A percentile compares a stretch with the other conserved stretches of the same genome.
phyloP scores from a whole-genome alignment of 2,888 invertebrate genomes.

The Lepas anatifera region DNA sequence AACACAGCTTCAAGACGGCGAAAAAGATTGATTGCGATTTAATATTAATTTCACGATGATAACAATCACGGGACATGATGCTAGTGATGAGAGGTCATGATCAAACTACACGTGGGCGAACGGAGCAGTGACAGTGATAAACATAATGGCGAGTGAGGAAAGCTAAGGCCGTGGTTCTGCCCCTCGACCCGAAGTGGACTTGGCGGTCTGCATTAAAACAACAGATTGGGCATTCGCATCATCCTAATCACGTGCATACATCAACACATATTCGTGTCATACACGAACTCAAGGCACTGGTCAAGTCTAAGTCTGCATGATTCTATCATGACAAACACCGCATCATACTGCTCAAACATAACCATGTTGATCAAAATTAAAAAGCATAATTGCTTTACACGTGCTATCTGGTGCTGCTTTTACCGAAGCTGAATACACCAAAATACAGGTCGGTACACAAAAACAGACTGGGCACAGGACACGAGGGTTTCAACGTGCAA shows the following conservation, averaged over 20 bases:
- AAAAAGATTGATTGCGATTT: background rate
- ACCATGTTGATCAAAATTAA: background rate
- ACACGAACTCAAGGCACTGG: too few relatives aligned
- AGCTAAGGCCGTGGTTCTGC: background rate
- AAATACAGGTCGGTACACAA: too few relatives aligned
- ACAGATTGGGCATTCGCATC: too few relatives aligned
- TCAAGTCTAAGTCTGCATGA: too few relatives aligned
- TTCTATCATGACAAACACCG: too few relatives aligned
- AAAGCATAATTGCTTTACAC: background rate
- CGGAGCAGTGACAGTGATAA: background rate
- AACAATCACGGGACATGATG: background rate
- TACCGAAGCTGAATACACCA: background rate
- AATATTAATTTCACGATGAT: conserved; percentile 10
- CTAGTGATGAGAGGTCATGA: background rate
- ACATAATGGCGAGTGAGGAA: background rate
- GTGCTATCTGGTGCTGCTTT: background rate
- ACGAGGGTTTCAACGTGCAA: too few relatives aligned
- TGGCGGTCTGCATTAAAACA: too few relatives aligned
- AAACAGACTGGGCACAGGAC: too few relatives aligned
- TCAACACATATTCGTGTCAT: too few relatives aligned
- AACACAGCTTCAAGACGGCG: too few relatives aligned
- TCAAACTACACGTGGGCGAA: background rate
- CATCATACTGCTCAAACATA: background rate
- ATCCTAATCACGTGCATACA: too few relatives aligned
- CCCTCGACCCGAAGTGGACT: too few relatives aligned